Percentiles rank a stretch among this genome's conserved stretches.
phyloP scores from a whole-genome alignment of 1,140 invertebrate genomes.

The Hestina assimilis region DNA sequence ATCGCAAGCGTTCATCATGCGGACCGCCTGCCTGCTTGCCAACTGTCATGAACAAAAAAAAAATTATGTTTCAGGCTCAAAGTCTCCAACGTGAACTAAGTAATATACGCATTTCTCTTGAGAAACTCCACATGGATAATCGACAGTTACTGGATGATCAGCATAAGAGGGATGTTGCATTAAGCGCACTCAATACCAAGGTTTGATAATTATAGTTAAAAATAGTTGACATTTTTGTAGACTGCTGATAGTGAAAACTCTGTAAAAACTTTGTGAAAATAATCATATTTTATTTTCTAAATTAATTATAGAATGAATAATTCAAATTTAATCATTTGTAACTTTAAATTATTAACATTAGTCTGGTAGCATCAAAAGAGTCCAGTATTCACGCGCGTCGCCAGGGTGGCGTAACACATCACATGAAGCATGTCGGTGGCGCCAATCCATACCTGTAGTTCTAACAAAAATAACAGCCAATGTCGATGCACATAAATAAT shows the following conservation, averaged over 20 bases:
- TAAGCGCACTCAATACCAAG: slow-evolving; percentile 42
- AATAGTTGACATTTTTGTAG: neutral
- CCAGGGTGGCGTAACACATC: too few relatives aligned
- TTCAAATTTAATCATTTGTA: too few relatives aligned
- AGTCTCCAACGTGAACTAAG: slow-evolving; percentile 61
- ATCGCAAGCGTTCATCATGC: too few relatives aligned
- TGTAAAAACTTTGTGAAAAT: neutral
- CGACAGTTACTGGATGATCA: slow-evolving; percentile 57
- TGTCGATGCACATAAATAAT: too few relatives aligned
- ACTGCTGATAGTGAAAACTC: neutral
- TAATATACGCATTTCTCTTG: slow-evolving; percentile 48
- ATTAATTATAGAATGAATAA: neutral
- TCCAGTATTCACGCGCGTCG: too few relatives aligned
- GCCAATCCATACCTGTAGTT: too few relatives aligned
- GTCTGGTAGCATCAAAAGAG: too few relatives aligned
- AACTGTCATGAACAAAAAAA: neutral
- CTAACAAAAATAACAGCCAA: too few relatives aligned
- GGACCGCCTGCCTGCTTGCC: too few relatives aligned
- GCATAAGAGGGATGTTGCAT: slow-evolving; percentile 45
- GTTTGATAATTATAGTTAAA: slow-evolving; percentile 31
- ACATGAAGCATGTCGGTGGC: too few relatives aligned
- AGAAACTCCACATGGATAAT: slow-evolving; percentile 61
- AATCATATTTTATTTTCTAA: neutral
- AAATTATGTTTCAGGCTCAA: slow-evolving; percentile 41
- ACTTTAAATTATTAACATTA: too few relatives aligned